These are phyloP conservation scores for Hemicordylus capensis DNA, from an alignment of 2,113 vertebrate species.

Conservation along the genomic window DNA sequence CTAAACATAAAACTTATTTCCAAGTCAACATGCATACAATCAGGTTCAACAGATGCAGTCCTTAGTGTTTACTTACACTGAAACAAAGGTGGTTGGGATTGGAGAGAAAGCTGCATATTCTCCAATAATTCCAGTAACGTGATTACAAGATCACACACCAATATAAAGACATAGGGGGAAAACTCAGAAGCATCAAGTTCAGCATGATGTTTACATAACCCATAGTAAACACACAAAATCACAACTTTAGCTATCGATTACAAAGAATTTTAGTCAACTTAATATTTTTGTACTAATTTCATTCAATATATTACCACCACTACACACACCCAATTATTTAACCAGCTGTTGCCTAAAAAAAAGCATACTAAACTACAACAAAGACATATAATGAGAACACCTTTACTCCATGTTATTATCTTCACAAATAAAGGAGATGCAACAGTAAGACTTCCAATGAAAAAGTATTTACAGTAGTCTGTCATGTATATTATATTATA, in stretches of 20 bases:
- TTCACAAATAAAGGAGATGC: background rate
- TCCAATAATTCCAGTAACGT: background rate
- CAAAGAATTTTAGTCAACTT: background rate
- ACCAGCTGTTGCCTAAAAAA: background rate
- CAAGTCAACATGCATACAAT: background rate
- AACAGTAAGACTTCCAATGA: background rate
- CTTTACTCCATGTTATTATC: background rate
- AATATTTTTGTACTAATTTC: background rate
- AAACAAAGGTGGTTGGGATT: background rate
- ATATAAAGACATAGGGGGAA: constrained; percentile 5
- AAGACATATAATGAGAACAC: background rate
- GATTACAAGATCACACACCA: background rate
- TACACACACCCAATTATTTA: background rate
- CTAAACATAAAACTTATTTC: background rate
- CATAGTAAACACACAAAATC: background rate
- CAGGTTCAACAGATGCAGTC: background rate
- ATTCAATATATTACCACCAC: background rate
- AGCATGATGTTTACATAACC: constrained; percentile 11
- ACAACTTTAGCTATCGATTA: constrained; percentile 28
- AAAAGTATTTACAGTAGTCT: no score
- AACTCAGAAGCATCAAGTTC: constrained; percentile 44
- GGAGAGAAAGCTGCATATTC: background rate
- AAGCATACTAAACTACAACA: background rate
- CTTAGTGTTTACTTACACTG: background rate
- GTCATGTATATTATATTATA: no score